Evolutionary conservation across 2,888 invertebrate species (phyloP), one percentile per base, ranked within the genome.

Genomic region (Quadroppia sp.): DNA sequence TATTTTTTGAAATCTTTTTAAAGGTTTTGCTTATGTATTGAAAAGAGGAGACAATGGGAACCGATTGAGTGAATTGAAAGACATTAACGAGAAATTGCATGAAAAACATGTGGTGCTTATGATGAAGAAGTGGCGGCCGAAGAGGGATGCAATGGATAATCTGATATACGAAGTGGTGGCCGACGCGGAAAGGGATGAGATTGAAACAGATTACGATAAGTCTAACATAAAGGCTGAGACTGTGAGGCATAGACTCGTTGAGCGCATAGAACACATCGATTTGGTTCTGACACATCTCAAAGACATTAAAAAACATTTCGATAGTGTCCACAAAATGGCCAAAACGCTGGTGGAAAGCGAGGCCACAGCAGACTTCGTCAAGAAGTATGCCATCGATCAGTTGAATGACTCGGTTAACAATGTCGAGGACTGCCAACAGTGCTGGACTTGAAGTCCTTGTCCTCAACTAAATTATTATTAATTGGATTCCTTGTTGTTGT

Each of bases 261-360:
- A 32, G 25, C 40, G 40, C 13, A 72, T 72, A 23, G 72, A 72
- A 32, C 32, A 59, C 36, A 32, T 61, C 3, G 59, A 59, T 64
- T 28, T 72, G 25, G 45, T 45, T 30, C 48, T 72, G 32, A 30
- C 23, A 36, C 56, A 45, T 61, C 59, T 72, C 20, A 72, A 72
- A 48, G 59, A 72, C n/a, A 56, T 72, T 20, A 56, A 61, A 17
- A 32, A 48, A 25, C 72, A 72, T 20, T 40, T 72, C 20, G 72
- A 72, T 13, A 72, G 48, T 64, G 72, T 61, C 36, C 72, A 72
- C n/a, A 59, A 32, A 28, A 42, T 72, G 61, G 64, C 72, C 36
- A 72, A 72, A 64, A 64, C 56, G 36, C 40, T 72, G 72, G 72
- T 72, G 7, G 72, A 72, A 30, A 59, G 59, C 40, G 72, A 72